A percentile compares a stretch with the other conserved stretches of the same genome.
These are phyloP conservation scores for Collichthys lucidus DNA, from an alignment of 2,113 vertebrate genomes.

Conservation along the genomic window DNA sequence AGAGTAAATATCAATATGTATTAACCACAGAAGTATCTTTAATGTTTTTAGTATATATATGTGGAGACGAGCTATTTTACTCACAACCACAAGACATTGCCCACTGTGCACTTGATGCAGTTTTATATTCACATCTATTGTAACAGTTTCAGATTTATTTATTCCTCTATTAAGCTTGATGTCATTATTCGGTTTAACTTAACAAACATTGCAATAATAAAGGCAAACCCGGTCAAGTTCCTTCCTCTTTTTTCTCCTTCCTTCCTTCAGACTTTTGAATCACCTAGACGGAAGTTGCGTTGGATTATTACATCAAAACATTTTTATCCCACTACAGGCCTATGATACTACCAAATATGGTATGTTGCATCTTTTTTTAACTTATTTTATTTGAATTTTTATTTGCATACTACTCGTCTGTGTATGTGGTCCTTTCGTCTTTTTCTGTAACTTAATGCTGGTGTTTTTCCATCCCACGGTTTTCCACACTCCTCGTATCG, in stretches of 20 bases:
- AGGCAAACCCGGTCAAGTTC: not conserved
- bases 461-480: slow-evolving; percentile 62
- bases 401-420: slow-evolving; percentile 57
- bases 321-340: slow-evolving; percentile 42
- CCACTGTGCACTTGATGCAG: too few relatives aligned
- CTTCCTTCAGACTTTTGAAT: too few relatives aligned
- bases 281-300: too few relatives aligned
- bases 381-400: too few relatives aligned
- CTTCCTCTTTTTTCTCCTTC: not conserved
- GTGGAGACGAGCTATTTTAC: too few relatives aligned
- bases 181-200: not conserved
- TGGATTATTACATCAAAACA: too few relatives aligned
- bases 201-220: not conserved
- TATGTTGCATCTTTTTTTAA: too few relatives aligned
- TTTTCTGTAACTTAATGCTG: slow-evolving; percentile 62
- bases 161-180: too few relatives aligned
- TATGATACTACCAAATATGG: slow-evolving; percentile 38
- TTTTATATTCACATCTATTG: too few relatives aligned
- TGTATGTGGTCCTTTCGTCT: slow-evolving; percentile 57
- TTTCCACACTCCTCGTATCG: slow-evolving; percentile 15
- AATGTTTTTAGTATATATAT: not conserved
- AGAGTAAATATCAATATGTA: not conserved
- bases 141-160: too few relatives aligned
- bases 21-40: not conserved
- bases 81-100: too few relatives aligned